These are phyloP conservation scores for Gibbula magus DNA, from an alignment of 2,888 invertebrate species.

Conservation along the genomic window DNA sequence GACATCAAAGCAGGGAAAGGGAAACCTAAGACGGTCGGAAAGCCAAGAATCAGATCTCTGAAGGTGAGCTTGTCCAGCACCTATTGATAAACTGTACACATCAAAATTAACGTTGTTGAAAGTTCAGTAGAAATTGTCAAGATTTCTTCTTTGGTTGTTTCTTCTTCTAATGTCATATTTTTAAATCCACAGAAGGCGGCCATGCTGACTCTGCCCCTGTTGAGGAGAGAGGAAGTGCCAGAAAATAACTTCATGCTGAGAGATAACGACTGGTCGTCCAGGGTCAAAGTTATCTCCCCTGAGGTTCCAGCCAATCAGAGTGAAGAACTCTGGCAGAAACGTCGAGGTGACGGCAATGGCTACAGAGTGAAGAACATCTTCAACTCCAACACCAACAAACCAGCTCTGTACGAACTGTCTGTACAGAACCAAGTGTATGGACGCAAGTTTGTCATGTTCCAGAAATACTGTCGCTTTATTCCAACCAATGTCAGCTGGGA, in stretches of 20 bases:
- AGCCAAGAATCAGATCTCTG: not conserved
- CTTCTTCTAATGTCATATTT: not conserved
- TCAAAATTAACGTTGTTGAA: too few species aligned
- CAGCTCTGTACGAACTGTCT: conserved; percentile 52
- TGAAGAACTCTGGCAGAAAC: conserved; percentile 10
- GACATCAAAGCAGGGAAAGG: not conserved
- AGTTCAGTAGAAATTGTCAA: too few species aligned
- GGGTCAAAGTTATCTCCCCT: conserved; percentile 44
- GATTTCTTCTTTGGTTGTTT: too few species aligned
- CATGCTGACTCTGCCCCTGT: conserved; percentile 25
- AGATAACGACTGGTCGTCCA: conserved; percentile 47
- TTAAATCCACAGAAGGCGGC: not conserved
- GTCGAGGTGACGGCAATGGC: conserved; percentile 41
- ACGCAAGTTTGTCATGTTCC: conserved; percentile 47
- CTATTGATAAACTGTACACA: too few species aligned
- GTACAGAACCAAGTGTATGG: conserved; percentile 41
- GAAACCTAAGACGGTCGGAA: not conserved
- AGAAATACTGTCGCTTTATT: conserved; percentile 44
- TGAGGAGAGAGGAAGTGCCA: conserved; percentile 33
- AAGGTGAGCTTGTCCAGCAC: not conserved
- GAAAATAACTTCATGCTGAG: conserved; percentile 48
- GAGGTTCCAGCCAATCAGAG: not conserved
- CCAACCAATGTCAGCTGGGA: conserved; percentile 42
- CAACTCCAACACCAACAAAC: conserved; percentile 39
- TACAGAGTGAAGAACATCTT: conserved; percentile 42